Evolutionary conservation across 2,888 invertebrate genomes (phyloP).

Genomic region (Thereva nobilitata): DNA sequence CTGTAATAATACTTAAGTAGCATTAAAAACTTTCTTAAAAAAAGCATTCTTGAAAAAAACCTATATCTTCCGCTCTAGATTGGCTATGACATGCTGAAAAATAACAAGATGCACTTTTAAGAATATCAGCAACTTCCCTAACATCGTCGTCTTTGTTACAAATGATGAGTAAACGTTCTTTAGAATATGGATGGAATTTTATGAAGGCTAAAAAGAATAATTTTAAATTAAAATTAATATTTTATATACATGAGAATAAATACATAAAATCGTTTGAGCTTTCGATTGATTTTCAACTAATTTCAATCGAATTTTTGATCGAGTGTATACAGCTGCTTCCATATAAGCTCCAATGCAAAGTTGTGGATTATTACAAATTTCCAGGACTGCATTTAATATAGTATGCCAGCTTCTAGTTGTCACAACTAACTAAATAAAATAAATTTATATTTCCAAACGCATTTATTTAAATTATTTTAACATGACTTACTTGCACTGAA

Average conservation of each 20-base stretch:
- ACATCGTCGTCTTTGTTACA: constrained; percentile 66
- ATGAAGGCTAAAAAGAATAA: constrained; percentile 60
- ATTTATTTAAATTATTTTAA: constrained; percentile 48
- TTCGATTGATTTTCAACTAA: constrained; percentile 49
- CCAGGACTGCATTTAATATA: constrained; percentile 62
- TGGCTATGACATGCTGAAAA: constrained; percentile 13
- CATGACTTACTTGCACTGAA: constrained; percentile 49
- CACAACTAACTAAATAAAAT: constrained; percentile 64
- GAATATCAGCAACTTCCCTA: constrained; percentile 49
- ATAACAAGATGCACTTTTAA: constrained; percentile 44
- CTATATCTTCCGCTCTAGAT: constrained; percentile 37
- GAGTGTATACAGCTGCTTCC: constrained; percentile 76
- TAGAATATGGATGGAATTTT: constrained; percentile 56
- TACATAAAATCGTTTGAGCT: constrained; percentile 39
- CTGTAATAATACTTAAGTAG: constrained; percentile 26
- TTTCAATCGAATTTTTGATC: constrained; percentile 60
- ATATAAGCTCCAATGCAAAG: constrained; percentile 73
- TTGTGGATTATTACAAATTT: constrained; percentile 64
- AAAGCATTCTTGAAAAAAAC: constrained; percentile 23
- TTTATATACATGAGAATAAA: not conserved
- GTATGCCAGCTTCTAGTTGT: constrained; percentile 69
- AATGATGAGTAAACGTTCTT: constrained; percentile 65
- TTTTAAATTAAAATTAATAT: not conserved
- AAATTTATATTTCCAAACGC: not conserved
- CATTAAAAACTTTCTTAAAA: not conserved